phyloP scores from a whole-genome alignment of 2,113 vertebrate species.

The Pomatorhinus ruficollis region DNA sequence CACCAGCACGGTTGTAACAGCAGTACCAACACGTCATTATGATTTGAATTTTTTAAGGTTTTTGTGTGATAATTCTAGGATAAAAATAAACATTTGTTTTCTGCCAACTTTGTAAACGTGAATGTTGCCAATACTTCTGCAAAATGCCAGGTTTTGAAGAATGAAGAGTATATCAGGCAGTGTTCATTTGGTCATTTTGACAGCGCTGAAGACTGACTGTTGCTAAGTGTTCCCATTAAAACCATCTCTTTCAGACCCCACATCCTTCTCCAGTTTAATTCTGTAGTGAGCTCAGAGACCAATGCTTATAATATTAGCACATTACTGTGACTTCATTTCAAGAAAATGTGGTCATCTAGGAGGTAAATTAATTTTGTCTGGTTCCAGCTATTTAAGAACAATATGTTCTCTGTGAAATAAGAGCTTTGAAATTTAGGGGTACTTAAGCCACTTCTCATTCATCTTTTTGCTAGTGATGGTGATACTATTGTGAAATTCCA shows the following conservation, averaged over 20 bases:
- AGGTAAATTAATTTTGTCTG: background rate
- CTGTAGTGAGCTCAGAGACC: background rate
- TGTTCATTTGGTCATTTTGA: background rate
- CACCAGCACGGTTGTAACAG: background rate
- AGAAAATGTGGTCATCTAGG: background rate
- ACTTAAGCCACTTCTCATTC: background rate
- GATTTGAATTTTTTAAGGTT: background rate
- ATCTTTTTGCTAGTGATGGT: background rate
- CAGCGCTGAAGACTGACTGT: background rate
- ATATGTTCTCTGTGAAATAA: background rate
- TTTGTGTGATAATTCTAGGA: background rate
- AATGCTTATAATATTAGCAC: background rate
- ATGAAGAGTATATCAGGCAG: background rate
- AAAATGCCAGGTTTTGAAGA: background rate
- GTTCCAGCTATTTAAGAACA: background rate
- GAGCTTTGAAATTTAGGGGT: background rate
- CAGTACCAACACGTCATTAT: background rate
- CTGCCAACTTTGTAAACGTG: background rate
- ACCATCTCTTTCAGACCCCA: background rate
- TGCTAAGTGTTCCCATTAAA: background rate
- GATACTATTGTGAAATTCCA: background rate
- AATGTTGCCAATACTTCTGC: background rate
- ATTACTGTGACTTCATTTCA: background rate
- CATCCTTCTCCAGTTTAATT: background rate
- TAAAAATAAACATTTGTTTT: background rate